A percentile compares a stretch with the other conserved stretches of the same genome.
These are phyloP conservation scores for Dallia pectoralis DNA, from an alignment of 2,797 vertebrate species.

Conservation along the genomic window DNA sequence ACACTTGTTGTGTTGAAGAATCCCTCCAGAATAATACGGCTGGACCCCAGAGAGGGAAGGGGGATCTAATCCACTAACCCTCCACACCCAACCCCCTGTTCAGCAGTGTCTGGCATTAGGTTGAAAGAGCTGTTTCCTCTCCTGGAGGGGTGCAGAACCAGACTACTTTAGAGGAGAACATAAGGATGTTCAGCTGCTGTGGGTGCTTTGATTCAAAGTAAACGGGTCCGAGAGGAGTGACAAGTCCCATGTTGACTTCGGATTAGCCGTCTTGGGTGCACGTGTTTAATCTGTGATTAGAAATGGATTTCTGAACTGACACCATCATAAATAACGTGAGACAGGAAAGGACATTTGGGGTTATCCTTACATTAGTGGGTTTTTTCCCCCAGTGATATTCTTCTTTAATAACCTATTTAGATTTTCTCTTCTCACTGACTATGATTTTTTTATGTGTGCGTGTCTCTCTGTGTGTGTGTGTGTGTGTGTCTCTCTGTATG, in stretches of 20 bases:
- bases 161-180: too few species aligned
- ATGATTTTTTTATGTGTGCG: neutral
- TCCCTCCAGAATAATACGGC: neutral
- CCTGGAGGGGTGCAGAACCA: too few species aligned
- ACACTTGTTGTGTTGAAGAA: neutral
- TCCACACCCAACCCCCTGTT: neutral
- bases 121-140: too few species aligned
- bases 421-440: neutral
- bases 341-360: neutral
- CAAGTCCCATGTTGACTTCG: neutral
- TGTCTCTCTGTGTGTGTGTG: slow-evolving; percentile 4
- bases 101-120: neutral
- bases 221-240: too few species aligned
- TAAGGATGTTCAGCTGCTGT: too few species aligned
- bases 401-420: neutral
- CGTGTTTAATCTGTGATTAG: neutral
- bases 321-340: too few species aligned
- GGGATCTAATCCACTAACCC: neutral
- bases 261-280: neutral
- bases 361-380: neutral
- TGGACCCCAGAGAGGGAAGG: slow-evolving; percentile 6
- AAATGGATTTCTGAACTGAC: neutral
- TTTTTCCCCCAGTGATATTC: neutral
- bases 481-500: too few species aligned
- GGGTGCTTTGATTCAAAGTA: too few species aligned